phyloP scores from a whole-genome alignment of 2,888 invertebrate species.

The Scaptomyza cyrtandrae region DNA sequence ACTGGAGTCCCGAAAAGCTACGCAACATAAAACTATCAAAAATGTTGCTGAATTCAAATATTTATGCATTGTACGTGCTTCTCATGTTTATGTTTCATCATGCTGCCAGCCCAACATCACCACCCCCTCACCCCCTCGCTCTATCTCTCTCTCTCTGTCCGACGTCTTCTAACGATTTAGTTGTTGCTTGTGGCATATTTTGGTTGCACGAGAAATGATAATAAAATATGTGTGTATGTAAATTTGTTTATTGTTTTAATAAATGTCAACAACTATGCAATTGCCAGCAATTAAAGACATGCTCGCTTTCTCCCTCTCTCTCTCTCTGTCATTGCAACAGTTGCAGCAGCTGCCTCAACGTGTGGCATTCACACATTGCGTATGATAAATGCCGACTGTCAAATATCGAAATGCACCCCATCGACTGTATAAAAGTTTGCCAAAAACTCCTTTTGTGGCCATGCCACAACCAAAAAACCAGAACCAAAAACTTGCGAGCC shows the following conservation, averaged over 20 bases:
- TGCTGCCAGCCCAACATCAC: not conserved
- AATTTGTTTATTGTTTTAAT: conserved; percentile 77
- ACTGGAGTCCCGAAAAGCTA: not conserved
- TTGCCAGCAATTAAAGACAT: conserved; percentile 65
- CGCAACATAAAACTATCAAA: conserved; percentile 70
- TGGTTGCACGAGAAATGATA: conserved; percentile 6
- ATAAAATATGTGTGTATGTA: conserved; percentile 19
- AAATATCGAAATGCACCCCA: conserved; percentile 39
- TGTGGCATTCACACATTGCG: conserved; percentile 40
- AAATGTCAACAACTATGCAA: conserved; percentile 71
- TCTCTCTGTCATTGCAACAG: conserved; percentile 4
- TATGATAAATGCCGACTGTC: conserved; percentile 69
- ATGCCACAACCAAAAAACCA: conserved; percentile 12
- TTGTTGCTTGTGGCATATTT: conserved; percentile 28
- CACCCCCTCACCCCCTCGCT: too few species aligned
- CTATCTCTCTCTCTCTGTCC: too few species aligned
- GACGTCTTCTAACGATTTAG: not conserved
- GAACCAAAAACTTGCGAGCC: conserved; percentile 42
- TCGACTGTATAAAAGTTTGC: conserved; percentile 43
- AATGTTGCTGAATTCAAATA: conserved; percentile 71
- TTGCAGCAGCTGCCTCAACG: conserved; percentile 30
- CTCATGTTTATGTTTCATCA: conserved; percentile 56
- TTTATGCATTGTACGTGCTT: conserved; percentile 70
- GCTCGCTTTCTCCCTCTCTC: conserved; percentile 8
- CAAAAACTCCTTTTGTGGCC: conserved; percentile 45